Evolutionary conservation across 2,113 vertebrate species (phyloP), one percentile per base, ranked within the genome.

Genomic region (Caranx ignobilis): DNA sequence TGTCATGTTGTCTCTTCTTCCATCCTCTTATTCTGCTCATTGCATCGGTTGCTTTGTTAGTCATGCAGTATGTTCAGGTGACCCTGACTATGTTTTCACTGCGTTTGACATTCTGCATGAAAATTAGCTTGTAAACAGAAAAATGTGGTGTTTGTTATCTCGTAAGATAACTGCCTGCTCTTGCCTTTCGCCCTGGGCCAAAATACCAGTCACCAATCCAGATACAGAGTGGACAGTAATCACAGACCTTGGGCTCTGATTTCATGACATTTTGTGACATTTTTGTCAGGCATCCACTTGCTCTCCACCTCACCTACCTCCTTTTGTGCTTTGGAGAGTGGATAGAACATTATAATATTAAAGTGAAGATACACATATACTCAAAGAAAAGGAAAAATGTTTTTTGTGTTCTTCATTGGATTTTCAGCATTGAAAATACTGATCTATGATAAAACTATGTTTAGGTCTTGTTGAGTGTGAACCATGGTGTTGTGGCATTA

Each of bases 231-330:
- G 74, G 74, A 85, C 83, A 80, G 10, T n/a, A 35, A 37, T 66
- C 52, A 52, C 69, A 65, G 62, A 66, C 56, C 73, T 10, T 3
- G 15, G 57, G 6, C 77, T 82, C 63, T 75, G 79, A 57, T 59
- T 68, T 81, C 63, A n/a, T 93, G 89, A 90, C 88, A 90, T 92
- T 93, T 87, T 52, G 71, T 93, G 87, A 89, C 89, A 86, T 92
- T 91, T 89, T 79, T 89, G 62, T 66, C 19, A 32, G 48, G 18
- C 48, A 15, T 2, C 21, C 0, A 16, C 0, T 0, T 2, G 1
- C 47, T 62, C 35, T 52, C 39, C 19, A 13, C 35, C 43, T 55
- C 66, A 9, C 56, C 39, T 57, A 32, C 18, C 5, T 16, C 57
- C 21, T 52, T 56, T 55, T 48, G 10, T 32, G 37, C 39, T 71